phyloP scores from a whole-genome alignment of 1,140 invertebrate genomes.

The Drosophila lowei region DNA sequence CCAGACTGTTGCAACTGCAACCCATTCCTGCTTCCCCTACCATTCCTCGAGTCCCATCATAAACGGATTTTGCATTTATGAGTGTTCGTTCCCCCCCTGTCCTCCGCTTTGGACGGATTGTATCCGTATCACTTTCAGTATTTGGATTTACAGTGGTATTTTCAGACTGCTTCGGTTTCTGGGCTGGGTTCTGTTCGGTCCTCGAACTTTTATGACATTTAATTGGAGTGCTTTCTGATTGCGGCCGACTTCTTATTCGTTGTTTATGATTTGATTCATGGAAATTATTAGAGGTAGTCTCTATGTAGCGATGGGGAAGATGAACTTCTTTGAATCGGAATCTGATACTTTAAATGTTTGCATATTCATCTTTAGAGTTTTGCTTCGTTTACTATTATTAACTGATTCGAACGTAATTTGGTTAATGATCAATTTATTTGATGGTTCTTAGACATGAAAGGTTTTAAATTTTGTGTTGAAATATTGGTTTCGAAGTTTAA shows the following conservation, averaged over 20 bases:
- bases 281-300: conserved; percentile 50
- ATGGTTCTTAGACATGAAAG: too few relatives aligned
- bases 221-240: conserved; percentile 69
- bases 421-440: too few relatives aligned
- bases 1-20: conserved; percentile 20
- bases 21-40: neutral
- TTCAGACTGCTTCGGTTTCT: conserved; percentile 1
- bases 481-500: too few relatives aligned
- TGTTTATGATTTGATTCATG: conserved; percentile 78
- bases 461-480: too few relatives aligned
- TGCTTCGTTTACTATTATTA: neutral
- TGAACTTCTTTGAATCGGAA: conserved; percentile 23
- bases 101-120: neutral
- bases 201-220: conserved; percentile 69
- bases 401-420: neutral
- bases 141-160: conserved; percentile 69
- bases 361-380: conserved; percentile 14
- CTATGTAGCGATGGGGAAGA: conserved; percentile 10
- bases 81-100: conserved; percentile 13
- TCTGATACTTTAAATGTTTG: conserved; percentile 5
- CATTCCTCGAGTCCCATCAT: conserved; percentile 41
- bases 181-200: conserved; percentile 11
- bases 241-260: conserved; percentile 47
- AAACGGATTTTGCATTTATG: conserved; percentile 75
- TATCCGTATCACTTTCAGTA: conserved; percentile 34